Conservation (phyloP, 1,140 invertebrate genomes). For the Hermetia illucens region DNA sequence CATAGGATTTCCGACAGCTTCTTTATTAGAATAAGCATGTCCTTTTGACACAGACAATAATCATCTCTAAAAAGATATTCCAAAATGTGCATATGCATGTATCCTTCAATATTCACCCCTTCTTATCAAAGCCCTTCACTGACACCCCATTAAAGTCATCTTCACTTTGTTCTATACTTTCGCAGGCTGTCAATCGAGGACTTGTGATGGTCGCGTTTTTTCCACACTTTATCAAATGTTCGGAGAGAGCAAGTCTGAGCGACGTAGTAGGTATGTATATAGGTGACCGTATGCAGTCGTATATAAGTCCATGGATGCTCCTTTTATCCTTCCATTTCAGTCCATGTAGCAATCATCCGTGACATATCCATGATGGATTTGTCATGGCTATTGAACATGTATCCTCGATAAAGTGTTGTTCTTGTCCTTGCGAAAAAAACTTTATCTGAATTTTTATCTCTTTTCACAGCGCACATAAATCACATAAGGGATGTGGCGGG, state of each 20-base stretch:
- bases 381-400: no score
- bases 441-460: conserved; percentile 5
- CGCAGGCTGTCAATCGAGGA: conserved; percentile 51
- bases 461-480: conserved; percentile 67
- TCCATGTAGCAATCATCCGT: no score
- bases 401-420: no score
- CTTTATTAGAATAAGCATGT: no score
- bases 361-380: no score
- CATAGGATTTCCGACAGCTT: no score
- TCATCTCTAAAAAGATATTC: no score
- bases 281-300: conserved; percentile 7
- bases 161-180: neutral
- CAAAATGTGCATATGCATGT: no score
- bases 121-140: no score
- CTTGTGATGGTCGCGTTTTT: conserved; percentile 87
- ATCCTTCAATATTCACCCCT: no score
- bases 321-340: neutral
- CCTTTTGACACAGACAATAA: no score
- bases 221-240: conserved; percentile 70
- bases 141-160: no score
- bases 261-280: conserved; percentile 59
- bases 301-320: neutral
- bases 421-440: neutral
- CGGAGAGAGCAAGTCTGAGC: conserved; percentile 52
- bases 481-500: conserved; percentile 69